Conservation (phyloP, 2,113 vertebrate genomes). For the Pachypanchax playfairii region DNA sequence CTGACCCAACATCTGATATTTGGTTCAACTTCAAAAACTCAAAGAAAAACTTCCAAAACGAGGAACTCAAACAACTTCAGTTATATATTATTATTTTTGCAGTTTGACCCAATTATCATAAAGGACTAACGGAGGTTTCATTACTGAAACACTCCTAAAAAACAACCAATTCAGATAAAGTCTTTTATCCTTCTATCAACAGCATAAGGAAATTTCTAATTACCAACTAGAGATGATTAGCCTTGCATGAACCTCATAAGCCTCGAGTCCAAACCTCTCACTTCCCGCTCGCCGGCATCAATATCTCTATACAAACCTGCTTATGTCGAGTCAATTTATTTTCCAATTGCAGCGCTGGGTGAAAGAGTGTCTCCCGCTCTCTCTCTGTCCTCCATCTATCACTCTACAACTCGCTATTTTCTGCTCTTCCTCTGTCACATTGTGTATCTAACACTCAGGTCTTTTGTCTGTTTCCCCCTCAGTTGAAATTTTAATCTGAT, state of each 20-base stretch:
- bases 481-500: not conserved
- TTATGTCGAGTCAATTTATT: slow-evolving; percentile 79
- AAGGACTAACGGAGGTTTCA: not conserved
- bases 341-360: slow-evolving; percentile 70
- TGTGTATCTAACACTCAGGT: slow-evolving; percentile 19
- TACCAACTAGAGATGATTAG: slow-evolving; percentile 56
- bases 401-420: slow-evolving; percentile 29
- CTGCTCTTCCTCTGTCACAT: slow-evolving; percentile 18
- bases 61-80: too few species aligned
- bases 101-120: not conserved
- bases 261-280: slow-evolving; percentile 25
- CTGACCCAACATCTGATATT: slow-evolving; percentile 18
- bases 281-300: slow-evolving; percentile 39
- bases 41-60: not conserved
- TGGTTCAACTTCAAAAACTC: slow-evolving; percentile 13
- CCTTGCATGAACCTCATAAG: slow-evolving; percentile 39
- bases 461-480: slow-evolving; percentile 17
- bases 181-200: slow-evolving; percentile 34
- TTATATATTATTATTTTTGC: too few species aligned
- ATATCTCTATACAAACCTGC: slow-evolving; percentile 68
- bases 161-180: not conserved
- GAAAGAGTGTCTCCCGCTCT: slow-evolving; percentile 31
- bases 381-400: slow-evolving; percentile 43
- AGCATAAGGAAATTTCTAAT: slow-evolving; percentile 56
- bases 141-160: slow-evolving; percentile 6